Conservation (phyloP, 2,113 vertebrate species). For the Orcinus orca region DNA sequence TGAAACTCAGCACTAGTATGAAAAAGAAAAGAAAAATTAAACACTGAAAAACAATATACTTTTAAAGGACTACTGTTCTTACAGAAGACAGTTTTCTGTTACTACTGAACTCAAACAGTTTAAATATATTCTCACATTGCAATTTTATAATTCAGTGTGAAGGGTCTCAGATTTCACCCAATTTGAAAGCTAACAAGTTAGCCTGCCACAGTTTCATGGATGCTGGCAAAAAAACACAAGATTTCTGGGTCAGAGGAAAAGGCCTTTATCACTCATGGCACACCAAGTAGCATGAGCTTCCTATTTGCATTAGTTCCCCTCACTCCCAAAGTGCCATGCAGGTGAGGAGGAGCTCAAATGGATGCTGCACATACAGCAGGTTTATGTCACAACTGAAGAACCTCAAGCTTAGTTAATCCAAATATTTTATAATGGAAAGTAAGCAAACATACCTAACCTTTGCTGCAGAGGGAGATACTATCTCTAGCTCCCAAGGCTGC, state of each 20-base stretch:
- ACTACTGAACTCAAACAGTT: neutral
- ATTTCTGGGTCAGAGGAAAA: neutral
- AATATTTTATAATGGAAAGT: neutral
- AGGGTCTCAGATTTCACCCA: neutral
- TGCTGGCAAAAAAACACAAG: neutral
- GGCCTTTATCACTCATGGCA: neutral
- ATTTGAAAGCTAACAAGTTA: slow-evolving; percentile 9
- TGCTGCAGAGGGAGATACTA: neutral
- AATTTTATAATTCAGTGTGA: slow-evolving; percentile 5
- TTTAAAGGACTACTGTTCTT: neutral
- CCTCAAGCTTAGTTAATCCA: neutral
- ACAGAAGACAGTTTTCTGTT: slow-evolving; percentile 1
- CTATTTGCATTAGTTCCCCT: neutral
- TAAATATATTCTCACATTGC: neutral
- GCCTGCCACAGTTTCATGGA: neutral
- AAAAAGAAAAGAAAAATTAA: slow-evolving; percentile 58
- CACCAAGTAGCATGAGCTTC: neutral
- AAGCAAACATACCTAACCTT: neutral
- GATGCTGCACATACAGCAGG: neutral
- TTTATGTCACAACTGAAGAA: slow-evolving; percentile 2
- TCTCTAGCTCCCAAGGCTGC: neutral
- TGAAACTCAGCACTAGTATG: slow-evolving; percentile 87
- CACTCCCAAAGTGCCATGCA: neutral
- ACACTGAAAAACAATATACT: neutral
- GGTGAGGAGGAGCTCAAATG: neutral